Evolutionary conservation across 2,113 vertebrate genomes (phyloP).

Genomic region (Pseudopodoces humilis): DNA sequence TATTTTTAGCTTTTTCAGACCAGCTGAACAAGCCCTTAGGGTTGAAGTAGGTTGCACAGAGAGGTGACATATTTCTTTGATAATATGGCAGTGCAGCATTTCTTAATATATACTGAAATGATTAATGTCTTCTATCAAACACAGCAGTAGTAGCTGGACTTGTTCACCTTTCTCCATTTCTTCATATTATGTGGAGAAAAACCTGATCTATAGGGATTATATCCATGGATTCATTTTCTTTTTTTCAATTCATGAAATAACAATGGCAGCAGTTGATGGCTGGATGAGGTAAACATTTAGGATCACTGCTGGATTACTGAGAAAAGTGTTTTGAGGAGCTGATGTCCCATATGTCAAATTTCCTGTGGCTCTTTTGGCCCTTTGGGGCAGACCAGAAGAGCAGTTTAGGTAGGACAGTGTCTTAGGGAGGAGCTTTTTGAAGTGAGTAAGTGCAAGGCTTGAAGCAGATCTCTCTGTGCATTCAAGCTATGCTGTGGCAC

Average conservation of each 20-base stretch:
- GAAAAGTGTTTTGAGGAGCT: neutral
- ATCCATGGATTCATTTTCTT: neutral
- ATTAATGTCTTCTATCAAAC: neutral
- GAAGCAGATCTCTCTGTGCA: neutral
- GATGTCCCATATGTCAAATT: neutral
- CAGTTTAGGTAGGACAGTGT: too few species aligned
- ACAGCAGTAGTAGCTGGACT: neutral
- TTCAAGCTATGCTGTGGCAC: neutral
- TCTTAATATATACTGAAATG: neutral
- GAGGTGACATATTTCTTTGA: neutral
- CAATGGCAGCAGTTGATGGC: neutral
- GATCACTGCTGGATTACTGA: neutral
- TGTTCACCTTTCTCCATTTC: neutral
- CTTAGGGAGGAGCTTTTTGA: neutral
- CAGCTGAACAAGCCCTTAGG: neutral
- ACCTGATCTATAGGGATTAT: neutral
- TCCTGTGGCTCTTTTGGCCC: neutral
- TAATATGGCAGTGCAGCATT: neutral
- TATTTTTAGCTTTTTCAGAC: neutral
- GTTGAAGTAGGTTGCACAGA: neutral
- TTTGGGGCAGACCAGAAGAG: neutral
- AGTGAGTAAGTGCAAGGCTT: neutral
- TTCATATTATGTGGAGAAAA: neutral
- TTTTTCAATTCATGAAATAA: neutral
- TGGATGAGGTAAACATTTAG: neutral